phyloP scores from a whole-genome alignment of 1,140 invertebrate species.

The Rhopalosiphum maidis region DNA sequence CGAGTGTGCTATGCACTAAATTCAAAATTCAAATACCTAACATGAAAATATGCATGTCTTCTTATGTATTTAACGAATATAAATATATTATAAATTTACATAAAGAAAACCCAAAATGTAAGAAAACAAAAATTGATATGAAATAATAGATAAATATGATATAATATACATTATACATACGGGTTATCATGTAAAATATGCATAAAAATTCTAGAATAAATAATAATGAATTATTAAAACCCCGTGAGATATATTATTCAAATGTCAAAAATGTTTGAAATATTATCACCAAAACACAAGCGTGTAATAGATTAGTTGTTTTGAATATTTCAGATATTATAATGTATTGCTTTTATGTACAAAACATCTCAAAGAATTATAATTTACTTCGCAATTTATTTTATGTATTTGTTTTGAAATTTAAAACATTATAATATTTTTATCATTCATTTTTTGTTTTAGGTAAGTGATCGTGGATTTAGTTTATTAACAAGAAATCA shows the following conservation, averaged over 20 bases:
- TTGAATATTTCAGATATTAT: background rate
- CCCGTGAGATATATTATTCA: background rate
- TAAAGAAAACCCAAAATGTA: background rate
- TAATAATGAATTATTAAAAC: background rate
- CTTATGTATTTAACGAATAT: background rate
- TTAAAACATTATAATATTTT: background rate
- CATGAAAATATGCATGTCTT: background rate
- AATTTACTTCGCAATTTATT: background rate
- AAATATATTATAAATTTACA: background rate
- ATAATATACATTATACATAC: background rate
- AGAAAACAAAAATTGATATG: background rate
- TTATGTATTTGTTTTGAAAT: background rate
- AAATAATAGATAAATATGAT: background rate
- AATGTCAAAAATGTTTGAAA: background rate
- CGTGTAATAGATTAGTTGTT: background rate
- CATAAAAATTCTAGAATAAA: background rate
- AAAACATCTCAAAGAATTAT: background rate
- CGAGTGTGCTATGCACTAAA: background rate
- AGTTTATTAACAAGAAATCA: background rate
- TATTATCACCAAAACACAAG: background rate
- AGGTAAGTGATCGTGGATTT: background rate
- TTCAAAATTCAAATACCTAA: background rate
- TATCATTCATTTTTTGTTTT: background rate
- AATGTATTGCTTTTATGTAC: background rate
- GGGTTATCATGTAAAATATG: background rate